Conservation (phyloP, 2,113 vertebrate species). For the Rhinichthys klamathensis region DNA sequence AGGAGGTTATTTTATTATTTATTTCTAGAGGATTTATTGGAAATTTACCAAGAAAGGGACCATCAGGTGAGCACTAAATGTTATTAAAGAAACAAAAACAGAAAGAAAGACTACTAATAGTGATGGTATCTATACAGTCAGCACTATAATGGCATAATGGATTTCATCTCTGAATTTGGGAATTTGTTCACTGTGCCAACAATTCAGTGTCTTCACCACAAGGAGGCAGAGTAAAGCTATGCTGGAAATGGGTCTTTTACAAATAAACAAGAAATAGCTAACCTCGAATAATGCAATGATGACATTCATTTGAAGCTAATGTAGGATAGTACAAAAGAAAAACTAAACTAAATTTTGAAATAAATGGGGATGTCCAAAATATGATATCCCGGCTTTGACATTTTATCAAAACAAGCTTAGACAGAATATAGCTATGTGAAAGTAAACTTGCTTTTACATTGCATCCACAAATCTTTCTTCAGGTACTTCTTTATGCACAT, state of each 20-base stretch:
- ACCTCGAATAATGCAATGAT: neutral
- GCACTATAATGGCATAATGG: neutral
- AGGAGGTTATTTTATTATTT: neutral
- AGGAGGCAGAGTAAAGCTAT: slow-evolving; percentile 10
- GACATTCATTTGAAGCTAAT: neutral
- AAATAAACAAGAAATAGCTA: neutral
- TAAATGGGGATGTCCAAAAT: neutral
- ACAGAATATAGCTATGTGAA: neutral
- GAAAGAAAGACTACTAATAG: neutral
- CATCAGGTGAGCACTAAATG: neutral
- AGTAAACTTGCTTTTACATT: neutral
- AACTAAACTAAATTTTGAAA: neutral
- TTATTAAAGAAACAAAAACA: neutral
- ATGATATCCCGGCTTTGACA: neutral
- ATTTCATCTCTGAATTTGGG: neutral
- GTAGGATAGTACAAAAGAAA: neutral
- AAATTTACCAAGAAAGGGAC: neutral
- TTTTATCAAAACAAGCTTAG: too few species aligned
- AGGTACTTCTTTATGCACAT: neutral
- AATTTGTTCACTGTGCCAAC: neutral
- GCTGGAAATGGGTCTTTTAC: neutral
- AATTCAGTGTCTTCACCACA: slow-evolving; percentile 20
- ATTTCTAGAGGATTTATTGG: neutral
- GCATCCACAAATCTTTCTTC: neutral
- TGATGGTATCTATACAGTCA: neutral